These are phyloP conservation scores for Cecropterus lyciades DNA, from an alignment of 1,140 invertebrate genomes.

Conservation along the genomic window DNA sequence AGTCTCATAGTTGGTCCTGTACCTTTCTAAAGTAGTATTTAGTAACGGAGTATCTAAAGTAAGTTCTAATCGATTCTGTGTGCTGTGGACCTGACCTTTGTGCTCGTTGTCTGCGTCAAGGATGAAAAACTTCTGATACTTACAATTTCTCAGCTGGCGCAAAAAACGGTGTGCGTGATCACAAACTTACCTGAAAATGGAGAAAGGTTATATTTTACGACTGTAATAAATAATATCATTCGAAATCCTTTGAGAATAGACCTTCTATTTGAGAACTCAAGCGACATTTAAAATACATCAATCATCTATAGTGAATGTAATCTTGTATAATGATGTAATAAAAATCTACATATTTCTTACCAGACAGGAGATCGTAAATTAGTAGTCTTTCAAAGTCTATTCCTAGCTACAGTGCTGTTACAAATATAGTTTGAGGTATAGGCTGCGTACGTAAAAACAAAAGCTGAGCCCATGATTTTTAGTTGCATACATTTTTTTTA, in stretches of 20 bases:
- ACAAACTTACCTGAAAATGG: slow-evolving; percentile 27
- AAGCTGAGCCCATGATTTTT: too few relatives aligned
- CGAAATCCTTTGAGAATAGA: slow-evolving; percentile 9
- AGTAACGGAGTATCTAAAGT: too few relatives aligned
- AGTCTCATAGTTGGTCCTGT: too few relatives aligned
- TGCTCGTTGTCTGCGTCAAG: slow-evolving; percentile 8
- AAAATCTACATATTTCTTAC: too few relatives aligned
- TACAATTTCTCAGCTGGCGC: slow-evolving; percentile 12
- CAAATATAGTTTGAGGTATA: too few relatives aligned
- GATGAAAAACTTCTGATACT: slow-evolving; percentile 9
- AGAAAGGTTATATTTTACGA: slow-evolving; percentile 19
- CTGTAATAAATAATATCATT: slow-evolving; percentile 13
- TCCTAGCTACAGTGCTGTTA: too few relatives aligned
- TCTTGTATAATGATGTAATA: too few relatives aligned
- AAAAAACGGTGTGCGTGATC: slow-evolving; percentile 19
- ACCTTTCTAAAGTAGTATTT: too few relatives aligned
- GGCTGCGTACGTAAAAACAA: too few relatives aligned
- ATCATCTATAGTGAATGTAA: not conserved
- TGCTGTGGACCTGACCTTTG: slow-evolving; percentile 2
- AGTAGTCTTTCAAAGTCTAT: too few relatives aligned
- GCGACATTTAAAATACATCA: slow-evolving; percentile 14
- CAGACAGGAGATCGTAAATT: too few relatives aligned
- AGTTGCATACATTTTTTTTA: too few relatives aligned
- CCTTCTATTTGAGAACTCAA: not conserved
- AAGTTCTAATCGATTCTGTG: not conserved